Percentiles rank a stretch among this genome's conserved stretches.
These are phyloP conservation scores for Lepeophtheirus nordmannii DNA, from an alignment of 2,888 invertebrate species.

Conservation along the genomic window DNA sequence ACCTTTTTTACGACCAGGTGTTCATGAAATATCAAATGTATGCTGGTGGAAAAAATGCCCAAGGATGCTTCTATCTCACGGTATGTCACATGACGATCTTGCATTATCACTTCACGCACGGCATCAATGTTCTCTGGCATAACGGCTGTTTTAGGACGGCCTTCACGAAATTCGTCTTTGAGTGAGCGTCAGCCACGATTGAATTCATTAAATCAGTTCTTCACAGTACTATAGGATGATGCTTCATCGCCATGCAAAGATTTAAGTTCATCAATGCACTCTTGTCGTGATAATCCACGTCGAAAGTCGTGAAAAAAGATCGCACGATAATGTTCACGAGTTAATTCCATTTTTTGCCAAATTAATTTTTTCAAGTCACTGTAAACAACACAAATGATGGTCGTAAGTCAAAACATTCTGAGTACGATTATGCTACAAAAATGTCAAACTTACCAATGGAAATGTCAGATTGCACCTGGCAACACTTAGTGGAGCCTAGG, in stretches of 20 bases:
- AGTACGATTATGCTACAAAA: too few species aligned
- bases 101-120: constrained; percentile 1
- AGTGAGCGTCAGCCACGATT: background rate
- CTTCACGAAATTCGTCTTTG: background rate
- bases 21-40: background rate
- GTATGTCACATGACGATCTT: background rate
- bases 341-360: background rate
- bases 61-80: background rate
- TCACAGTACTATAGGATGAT: background rate
- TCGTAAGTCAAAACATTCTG: too few species aligned
- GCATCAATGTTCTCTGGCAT: constrained; percentile 1
- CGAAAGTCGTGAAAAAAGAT: background rate
- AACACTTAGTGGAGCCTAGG: too few species aligned
- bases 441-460: too few species aligned
- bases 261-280: constrained; percentile 4
- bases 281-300: background rate
- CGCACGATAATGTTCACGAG: background rate
- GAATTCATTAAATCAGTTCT: background rate
- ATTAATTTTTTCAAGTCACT: constrained; percentile 3
- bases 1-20: constrained; percentile 4
- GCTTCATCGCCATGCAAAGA: background rate
- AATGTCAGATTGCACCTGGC: too few species aligned
- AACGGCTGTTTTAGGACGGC: background rate
- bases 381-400: background rate
- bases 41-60: background rate